phyloP scores from a whole-genome alignment of 2,113 vertebrate genomes.

The Halcyon malimbica region DNA sequence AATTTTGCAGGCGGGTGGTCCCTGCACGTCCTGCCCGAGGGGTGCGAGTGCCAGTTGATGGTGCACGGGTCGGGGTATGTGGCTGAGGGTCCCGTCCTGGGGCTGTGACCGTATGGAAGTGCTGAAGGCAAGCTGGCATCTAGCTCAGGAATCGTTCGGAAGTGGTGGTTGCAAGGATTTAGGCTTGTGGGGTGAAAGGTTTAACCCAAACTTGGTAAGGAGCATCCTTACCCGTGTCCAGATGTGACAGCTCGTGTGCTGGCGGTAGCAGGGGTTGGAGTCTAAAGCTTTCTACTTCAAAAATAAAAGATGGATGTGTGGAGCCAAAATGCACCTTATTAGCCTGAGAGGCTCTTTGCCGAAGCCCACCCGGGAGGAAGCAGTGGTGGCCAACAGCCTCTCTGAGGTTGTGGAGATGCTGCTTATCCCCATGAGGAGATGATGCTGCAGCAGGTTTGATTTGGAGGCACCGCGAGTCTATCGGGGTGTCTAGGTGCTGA shows the following conservation, averaged over 20 bases:
- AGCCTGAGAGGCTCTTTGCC: background rate
- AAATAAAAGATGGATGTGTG: background rate
- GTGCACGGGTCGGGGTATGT: accelerated
- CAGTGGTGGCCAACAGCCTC: accelerated
- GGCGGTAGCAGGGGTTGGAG: accelerated
- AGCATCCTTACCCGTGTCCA: accelerated
- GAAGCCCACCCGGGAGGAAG: background rate
- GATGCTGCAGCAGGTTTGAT: background rate
- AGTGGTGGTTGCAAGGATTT: background rate
- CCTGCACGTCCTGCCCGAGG: accelerated
- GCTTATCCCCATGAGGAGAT: accelerated
- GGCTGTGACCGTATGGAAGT: accelerated
- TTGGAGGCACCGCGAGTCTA: accelerated
- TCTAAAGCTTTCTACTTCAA: background rate
- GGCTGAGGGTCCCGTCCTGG: accelerated
- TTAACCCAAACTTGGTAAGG: background rate
- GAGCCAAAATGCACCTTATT: background rate
- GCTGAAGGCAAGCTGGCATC: accelerated
- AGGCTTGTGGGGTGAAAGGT: accelerated
- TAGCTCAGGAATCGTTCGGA: background rate
- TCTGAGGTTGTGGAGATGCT: background rate
- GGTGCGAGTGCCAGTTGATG: accelerated
- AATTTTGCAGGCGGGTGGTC: background rate
- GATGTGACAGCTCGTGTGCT: accelerated
- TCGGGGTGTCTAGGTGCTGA: accelerated